Base-by-base conservation (phyloP, 2,113 vertebrate species). In the Actinemys pallida region DNA sequence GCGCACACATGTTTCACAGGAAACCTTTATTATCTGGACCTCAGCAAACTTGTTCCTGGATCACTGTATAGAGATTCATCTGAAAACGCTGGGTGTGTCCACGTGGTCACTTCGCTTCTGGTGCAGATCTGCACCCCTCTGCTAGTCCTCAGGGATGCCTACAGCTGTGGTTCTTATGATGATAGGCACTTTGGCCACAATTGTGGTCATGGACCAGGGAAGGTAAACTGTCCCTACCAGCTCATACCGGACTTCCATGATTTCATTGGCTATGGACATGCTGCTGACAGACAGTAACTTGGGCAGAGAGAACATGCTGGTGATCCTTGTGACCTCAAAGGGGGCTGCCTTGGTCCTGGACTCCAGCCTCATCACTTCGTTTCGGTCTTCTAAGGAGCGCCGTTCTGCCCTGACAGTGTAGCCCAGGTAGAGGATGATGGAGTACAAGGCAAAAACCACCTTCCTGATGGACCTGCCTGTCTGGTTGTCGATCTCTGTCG, bases 161-260 rank as follows among this genome's bases (percentile, higher is more conserved):
- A 84, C n/a, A 1, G 2, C 0, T 69, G 80, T 69, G 10, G 11
- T 13, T 89, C 78, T 80, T 83, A 97, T 31, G 6, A 95, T 5
- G 8, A 97, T 81, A 45, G 97, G 97, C 4, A 97, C 88, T 19
- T 62, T 93, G 39, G 62, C 96, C n/a, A 83, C 27, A 1, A 97
- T 14, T 1, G 57, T 86, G 39, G 52, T 82, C 14, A 89, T 86
- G 27, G 96, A 96, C 86, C 92, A 95, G 56, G 97, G 97, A 69
- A 97, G 93, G 24, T 94, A 83, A 39, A 96, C 11, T 0, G 79
- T 96, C 52, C 93, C 81, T 3, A 90, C 86, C 62, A 98, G 88
- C 90, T 98, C 90, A 0, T 98, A 98, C 29, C 5, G 76, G 4
- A 97, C 83, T 14, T 49, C 62, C 95, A 98, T 94, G 72, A 97